Base-by-base conservation (phyloP, 2,888 invertebrate genomes). In the Drosophila falleni region DNA sequence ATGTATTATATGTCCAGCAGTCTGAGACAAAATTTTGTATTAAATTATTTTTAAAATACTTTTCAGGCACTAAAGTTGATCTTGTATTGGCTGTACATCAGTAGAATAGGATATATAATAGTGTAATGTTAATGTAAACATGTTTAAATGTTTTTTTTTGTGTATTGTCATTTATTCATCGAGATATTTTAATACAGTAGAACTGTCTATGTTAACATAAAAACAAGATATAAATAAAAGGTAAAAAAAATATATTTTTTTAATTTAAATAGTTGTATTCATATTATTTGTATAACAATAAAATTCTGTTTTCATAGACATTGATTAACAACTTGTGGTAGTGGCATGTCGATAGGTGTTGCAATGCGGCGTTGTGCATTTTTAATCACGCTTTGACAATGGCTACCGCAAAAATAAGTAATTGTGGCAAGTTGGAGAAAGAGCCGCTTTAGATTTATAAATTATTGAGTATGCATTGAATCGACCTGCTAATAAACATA, bases 351-450 rank as follows among this genome's bases (percentile, higher is more conserved):
- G 50, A 42, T 37, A 53, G 42, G 16, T 65, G 54, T 60, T 49
- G 41, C 53, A 54, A 53, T 63, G 71, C 49, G 49, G 65, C 19
- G n/a, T 39, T 46, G 54, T 51, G 71, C 71, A 80, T 78, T 84
- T 84, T 78, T 81, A 86, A 84, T 84, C 59, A 81, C 66, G 69
- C 71, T 59, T 69, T 80, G 68, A 81, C 68, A 79, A 70, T 62
- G 63, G 50, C 33, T 13, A 53, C 55, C 63, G 47, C 58, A 60
- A 53, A 49, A 60, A 63, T 69, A 55, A 55, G 50, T 41, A 46
- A 44, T 15, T 77, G 71, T 56, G 49, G 63, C 65, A 67, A 59
- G 67, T 67, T 33, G 64, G 15, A 66, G 63, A 72, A 84, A 75
- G 73, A 8, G 37, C 70, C 70, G 62, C 80, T 54, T 26, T 13